Evolutionary conservation across 2,888 invertebrate species (phyloP).

Genomic region (Ichneumoninae sp.): DNA sequence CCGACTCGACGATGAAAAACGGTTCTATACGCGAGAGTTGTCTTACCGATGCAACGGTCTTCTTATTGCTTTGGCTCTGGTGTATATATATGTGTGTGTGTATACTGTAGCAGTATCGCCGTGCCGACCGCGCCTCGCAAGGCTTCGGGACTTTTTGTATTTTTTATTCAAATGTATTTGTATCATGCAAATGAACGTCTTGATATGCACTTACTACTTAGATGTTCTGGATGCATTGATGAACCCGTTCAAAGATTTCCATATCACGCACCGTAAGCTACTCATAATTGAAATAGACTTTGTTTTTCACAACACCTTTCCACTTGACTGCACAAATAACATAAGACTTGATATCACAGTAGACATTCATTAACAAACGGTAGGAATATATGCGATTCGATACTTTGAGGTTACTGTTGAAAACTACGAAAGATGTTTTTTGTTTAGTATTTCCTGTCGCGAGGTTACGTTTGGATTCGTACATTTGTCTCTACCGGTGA

Average conservation of each 20-base stretch:
- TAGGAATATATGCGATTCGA: background rate
- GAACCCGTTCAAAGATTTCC: no score
- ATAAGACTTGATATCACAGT: background rate
- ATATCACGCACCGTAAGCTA: background rate
- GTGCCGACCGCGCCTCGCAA: no score
- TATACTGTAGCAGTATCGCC: background rate
- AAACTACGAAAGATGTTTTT: background rate
- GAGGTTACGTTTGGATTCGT: no score
- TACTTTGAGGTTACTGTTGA: background rate
- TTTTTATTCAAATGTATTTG: background rate
- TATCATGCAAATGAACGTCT: background rate
- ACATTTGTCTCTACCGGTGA: no score
- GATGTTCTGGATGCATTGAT: background rate
- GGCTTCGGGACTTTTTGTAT: background rate
- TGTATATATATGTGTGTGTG: background rate
- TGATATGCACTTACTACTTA: background rate
- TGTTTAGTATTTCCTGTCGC: background rate
- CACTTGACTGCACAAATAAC: no score
- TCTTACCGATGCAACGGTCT: background rate
- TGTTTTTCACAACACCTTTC: no score
- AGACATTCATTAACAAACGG: background rate
- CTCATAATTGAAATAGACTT: no score
- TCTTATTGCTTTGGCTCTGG: background rate
- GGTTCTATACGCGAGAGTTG: slow-evolving; percentile 18
- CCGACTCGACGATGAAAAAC: slow-evolving; percentile 19